Conservation (phyloP, 2,888 invertebrate species). For the Eilema griseolum region DNA sequence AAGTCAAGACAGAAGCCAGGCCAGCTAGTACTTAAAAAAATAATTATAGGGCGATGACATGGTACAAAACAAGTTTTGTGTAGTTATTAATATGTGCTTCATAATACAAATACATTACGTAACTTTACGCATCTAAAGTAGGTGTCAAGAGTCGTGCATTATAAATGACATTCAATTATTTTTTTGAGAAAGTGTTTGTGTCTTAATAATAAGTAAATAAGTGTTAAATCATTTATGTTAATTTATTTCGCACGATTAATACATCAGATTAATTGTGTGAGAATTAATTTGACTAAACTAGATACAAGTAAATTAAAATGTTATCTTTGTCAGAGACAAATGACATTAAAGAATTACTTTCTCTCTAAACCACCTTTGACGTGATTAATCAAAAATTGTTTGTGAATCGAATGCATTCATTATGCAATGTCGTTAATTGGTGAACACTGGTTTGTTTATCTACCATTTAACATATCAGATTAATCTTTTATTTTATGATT, state of each 20-base stretch:
- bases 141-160: not conserved
- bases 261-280: conserved; percentile 2
- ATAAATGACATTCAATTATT: conserved; percentile 7
- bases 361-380: not conserved
- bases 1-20: too few species aligned
- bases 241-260: conserved; percentile 2
- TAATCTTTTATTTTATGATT: too few species aligned
- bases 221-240: conserved; percentile 1
- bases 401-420: conserved; percentile 2
- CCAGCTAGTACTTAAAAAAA: too few species aligned
- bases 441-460: not conserved
- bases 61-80: too few species aligned
- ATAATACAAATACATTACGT: not conserved
- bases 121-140: conserved; percentile 2
- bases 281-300: not conserved
- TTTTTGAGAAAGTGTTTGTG: conserved; percentile 8
- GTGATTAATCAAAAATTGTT: not conserved
- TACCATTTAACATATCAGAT: not conserved
- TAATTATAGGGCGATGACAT: too few species aligned
- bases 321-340: not conserved
- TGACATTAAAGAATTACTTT: not conserved
- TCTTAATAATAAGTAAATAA: not conserved
- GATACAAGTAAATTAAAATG: conserved; percentile 2
- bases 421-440: not conserved
- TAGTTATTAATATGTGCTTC: not conserved